Conservation (phyloP, 92 coral and sea anemone genomes). For the Desmophyllum pertusum region DNA sequence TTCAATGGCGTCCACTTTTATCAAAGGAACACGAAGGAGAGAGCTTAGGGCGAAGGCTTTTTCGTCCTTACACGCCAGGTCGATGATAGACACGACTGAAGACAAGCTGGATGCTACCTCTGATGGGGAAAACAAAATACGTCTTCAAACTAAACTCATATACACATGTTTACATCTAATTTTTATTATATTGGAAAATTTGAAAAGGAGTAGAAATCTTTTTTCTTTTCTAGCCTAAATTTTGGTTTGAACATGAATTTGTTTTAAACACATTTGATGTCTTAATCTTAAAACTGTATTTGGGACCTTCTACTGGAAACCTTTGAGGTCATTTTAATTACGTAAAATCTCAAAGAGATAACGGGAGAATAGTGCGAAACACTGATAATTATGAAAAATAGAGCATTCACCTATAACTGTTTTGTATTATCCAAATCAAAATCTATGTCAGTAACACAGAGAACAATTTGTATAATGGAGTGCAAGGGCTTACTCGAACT, state of each 20-base stretch:
- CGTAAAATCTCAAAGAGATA: not conserved
- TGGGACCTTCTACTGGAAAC: not conserved
- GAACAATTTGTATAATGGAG: no score
- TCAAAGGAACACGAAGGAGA: conserved; percentile 68
- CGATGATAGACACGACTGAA: conserved; percentile 42
- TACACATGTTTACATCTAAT: no score
- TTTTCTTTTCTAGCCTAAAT: no score
- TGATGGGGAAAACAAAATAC: not conserved
- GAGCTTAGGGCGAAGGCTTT: conserved; percentile 66
- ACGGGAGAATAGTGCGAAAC: not conserved
- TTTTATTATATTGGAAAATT: no score
- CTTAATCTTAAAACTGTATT: not conserved
- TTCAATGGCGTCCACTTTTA: conserved; percentile 55
- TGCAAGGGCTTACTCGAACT: no score
- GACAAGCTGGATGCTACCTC: conserved; percentile 23
- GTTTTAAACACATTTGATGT: no score
- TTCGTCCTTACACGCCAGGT: conserved; percentile 65
- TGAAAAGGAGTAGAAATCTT: no score
- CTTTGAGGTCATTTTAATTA: not conserved
- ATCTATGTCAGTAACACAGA: no score
- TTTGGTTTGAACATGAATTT: no score
- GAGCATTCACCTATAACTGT: not conserved
- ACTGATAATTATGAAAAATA: no score
- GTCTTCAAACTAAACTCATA: not conserved
- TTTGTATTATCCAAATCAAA: not conserved